Evolutionary conservation across 2,888 invertebrate species (phyloP), one percentile per base, ranked within the genome.

Genomic region (Diarsia brunnea): DNA sequence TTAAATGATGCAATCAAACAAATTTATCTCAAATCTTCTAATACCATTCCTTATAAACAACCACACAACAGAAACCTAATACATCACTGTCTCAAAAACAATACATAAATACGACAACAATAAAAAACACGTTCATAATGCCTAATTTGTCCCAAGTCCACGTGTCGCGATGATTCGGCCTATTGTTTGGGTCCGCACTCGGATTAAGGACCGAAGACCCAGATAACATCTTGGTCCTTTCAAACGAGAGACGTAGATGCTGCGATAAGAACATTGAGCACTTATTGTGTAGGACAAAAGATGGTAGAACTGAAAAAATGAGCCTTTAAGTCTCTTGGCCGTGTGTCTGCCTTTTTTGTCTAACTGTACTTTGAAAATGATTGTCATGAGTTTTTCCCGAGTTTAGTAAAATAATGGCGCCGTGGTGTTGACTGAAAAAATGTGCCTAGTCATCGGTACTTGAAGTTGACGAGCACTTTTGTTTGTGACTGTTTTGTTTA

Each of bases 151-250:
- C 92, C 89, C 87, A 66, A 66, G 87, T 88, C 92, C 95, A 94
- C 94, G 95, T 95, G 95, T 94, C 92, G 85, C 87, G 88, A 87
- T 89, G 90, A 91, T 89, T 89, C 84, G 82, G 45, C 76, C 90
- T 83, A 93, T 95, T 95, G 94, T 95, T 89, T 90, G 91, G 88
- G 69, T 90, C 93, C 91, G 87, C 91, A 92, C 90, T 82, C 89
- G 92, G 92, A 93, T 92, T 90, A 90, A 89, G 88, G 89, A 89
- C 91, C 85, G 81, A 86, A 66, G 53, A 38, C 47, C 75, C 87
- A 88, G 95, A 95, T 95, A 95, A 94, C 90, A 93, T 94, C 95
- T 92, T 86, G 86, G 88, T 83, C 89, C 90, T 91, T 92, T 88
- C 84, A 87, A 89, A 86, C 83, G 45, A 72, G 87, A 88, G 79